phyloP scores from a whole-genome alignment of 2,113 vertebrate species.

The Piprites chloris region DNA sequence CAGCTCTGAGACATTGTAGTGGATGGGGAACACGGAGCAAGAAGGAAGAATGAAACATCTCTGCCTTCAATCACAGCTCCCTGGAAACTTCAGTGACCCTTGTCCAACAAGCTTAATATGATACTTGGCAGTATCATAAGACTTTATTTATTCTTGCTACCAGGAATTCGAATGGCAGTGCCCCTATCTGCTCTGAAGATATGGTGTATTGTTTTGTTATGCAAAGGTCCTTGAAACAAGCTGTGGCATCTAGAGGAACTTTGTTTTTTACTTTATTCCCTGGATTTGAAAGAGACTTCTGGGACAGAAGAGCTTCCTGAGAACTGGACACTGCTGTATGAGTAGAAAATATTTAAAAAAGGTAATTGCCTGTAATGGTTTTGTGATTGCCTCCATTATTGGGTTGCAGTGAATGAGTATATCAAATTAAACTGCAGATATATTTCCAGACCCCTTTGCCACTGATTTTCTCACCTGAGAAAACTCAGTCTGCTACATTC shows the following conservation, averaged over 20 bases:
- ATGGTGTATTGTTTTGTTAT: not conserved
- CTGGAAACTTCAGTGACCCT: not conserved
- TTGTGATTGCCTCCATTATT: not conserved
- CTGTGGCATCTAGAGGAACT: not conserved
- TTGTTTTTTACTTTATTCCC: not conserved
- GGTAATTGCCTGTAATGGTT: not conserved
- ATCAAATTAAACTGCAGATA: not conserved
- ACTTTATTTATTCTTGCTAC: not conserved
- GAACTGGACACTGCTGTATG: not conserved
- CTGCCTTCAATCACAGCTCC: not conserved
- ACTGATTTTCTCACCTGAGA: not conserved
- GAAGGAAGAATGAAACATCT: not conserved
- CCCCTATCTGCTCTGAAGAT: not conserved
- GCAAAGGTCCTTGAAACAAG: not conserved
- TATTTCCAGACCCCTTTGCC: not conserved
- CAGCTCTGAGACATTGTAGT: not conserved
- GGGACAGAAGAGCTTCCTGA: not conserved
- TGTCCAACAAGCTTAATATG: not conserved
- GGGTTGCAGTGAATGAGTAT: not conserved
- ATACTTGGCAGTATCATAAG: not conserved
- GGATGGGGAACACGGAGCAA: not conserved
- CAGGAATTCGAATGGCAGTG: not conserved
- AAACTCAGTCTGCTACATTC: not conserved
- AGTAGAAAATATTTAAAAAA: not conserved
- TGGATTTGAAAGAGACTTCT: not conserved